Evolutionary conservation across 2,113 vertebrate genomes (phyloP).

Genomic region (Nerophis ophidion): DNA sequence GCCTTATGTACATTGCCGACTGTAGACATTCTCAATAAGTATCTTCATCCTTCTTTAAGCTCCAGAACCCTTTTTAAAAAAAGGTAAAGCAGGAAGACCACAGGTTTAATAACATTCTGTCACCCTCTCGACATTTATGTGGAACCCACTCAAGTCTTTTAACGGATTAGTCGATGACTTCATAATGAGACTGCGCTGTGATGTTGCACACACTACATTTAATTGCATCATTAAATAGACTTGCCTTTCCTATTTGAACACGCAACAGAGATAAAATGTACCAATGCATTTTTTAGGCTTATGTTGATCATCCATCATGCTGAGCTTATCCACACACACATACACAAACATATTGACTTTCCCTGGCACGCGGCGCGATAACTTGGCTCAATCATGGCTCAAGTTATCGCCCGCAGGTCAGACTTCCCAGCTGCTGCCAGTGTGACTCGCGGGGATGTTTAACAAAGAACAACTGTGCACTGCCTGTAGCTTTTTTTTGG

Average conservation of each 20-base stretch:
- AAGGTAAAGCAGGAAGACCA: not conserved
- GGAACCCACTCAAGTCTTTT: not conserved
- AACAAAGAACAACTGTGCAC: constrained; percentile 12
- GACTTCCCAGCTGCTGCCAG: constrained; percentile 11
- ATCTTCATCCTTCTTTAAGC: not conserved
- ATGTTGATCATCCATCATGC: not conserved
- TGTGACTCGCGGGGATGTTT: constrained; percentile 3
- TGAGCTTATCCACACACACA: not conserved
- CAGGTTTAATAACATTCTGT: not conserved
- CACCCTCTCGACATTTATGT: not conserved
- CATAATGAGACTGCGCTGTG: not conserved
- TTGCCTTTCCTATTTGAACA: constrained; percentile 2
- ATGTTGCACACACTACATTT: not conserved
- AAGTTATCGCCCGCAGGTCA: constrained; percentile 12
- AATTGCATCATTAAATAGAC: constrained; percentile 1
- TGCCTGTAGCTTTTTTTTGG: not conserved
- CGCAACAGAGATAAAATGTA: not conserved
- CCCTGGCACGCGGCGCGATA: not conserved
- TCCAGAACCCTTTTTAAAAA: too few relatives aligned
- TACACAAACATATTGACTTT: not conserved
- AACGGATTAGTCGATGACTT: not conserved
- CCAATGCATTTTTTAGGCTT: not conserved
- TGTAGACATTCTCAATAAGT: too few relatives aligned
- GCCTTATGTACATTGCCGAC: too few relatives aligned
- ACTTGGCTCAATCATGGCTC: constrained; percentile 13